Base-by-base conservation (phyloP, 35 echinoderm and acorn worm species). In the Chiridota heheva region DNA sequence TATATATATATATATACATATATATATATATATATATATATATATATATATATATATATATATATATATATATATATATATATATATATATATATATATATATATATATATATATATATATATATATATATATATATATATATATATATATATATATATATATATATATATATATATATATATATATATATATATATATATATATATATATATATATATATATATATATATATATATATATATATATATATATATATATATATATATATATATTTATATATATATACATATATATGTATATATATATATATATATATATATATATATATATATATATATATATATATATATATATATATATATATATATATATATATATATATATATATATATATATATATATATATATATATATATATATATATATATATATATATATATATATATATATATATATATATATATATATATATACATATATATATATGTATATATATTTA, bases 291-390 rank as follows among this genome's bases (percentile, higher is more conserved):
- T 30, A 61, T n/a, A 61, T 30, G 32, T n/a, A 61, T 30, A 61
- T 61, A 61, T n/a, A 61, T 61, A 61, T n/a, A 61, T 61, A 61
- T n/a, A 61, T 61, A 61, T n/a, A 61, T 61, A 61, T n/a, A 61
- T 61, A 61, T n/a, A 61, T 61, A 61, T n/a, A 61, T 61, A 61
- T n/a, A 61, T 61, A 61, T n/a, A 61, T 61, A 61, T n/a, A 61
- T 61, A 61, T n/a, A 61, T 61, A 61, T n/a, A 61, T 61, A 61
- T n/a, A 61, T 61, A 61, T n/a, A 61, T 61, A 61, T n/a, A 61
- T 61, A 61, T n/a, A 61, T 61, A 61, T n/a, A 61, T 61, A 61
- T n/a, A 61, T 61, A 61, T n/a, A 61, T 61, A 61, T n/a, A 61
- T 61, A 61, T n/a, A 61, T n/a, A 61, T n/a, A 61, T 61, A 61